Conservation (phyloP, 2,113 vertebrate genomes). For the Cavia aperea region DNA sequence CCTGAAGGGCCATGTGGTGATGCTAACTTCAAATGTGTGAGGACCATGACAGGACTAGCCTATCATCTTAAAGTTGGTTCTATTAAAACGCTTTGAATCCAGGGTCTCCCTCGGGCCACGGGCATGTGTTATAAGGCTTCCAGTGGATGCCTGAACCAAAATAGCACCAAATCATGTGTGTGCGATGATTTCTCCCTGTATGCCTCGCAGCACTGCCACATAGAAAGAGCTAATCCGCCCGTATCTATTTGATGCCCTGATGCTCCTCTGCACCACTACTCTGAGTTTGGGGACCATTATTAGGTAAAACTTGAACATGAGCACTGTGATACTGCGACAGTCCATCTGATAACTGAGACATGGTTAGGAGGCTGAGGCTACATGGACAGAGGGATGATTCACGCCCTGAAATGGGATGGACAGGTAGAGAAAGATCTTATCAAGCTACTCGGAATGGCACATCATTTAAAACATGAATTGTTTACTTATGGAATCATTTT, state of each 20-base stretch:
- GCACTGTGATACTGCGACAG: not conserved
- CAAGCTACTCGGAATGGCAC: not conserved
- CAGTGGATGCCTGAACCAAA: not conserved
- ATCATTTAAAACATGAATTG: not conserved
- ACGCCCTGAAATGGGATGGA: not conserved
- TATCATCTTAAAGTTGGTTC: not conserved
- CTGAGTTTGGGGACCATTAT: not conserved
- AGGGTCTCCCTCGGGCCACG: not conserved
- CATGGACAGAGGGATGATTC: not conserved
- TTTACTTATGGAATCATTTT: not conserved
- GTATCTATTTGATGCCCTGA: not conserved
- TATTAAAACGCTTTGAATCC: not conserved
- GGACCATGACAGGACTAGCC: not conserved
- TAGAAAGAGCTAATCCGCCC: not conserved
- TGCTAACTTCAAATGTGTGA: not conserved
- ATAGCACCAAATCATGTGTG: not conserved
- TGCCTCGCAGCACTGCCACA: not conserved
- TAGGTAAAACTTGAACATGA: not conserved
- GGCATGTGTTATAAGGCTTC: not conserved
- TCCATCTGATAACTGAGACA: not conserved
- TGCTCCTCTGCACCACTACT: not conserved
- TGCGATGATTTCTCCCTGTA: too few species aligned
- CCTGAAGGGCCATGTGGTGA: not conserved
- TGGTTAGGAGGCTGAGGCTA: not conserved
- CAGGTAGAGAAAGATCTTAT: not conserved